Percentiles rank a stretch among this genome's conserved stretches.
These are phyloP conservation scores for Xylocampa areola DNA, from an alignment of 2,888 invertebrate genomes.

Conservation along the genomic window DNA sequence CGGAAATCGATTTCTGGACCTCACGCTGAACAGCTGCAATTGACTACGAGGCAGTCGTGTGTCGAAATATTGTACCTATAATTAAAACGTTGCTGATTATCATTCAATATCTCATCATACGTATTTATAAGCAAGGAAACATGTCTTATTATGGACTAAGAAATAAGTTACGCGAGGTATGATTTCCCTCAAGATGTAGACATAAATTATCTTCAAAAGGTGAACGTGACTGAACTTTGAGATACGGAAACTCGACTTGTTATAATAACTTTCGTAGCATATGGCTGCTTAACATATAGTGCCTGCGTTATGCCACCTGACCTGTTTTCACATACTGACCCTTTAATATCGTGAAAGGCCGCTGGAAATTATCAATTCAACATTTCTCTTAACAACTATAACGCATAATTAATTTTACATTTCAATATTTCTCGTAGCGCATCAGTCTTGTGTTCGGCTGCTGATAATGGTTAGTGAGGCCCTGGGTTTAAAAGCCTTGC, in stretches of 20 bases:
- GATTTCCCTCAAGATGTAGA: background rate
- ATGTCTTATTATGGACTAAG: conserved; percentile 10
- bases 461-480: too few species aligned
- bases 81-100: too few species aligned
- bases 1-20: too few species aligned
- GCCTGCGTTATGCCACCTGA: conserved; percentile 39
- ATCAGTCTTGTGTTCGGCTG: too few species aligned
- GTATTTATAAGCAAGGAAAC: background rate
- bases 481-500: too few species aligned
- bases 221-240: conserved; percentile 21
- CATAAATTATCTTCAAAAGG: background rate
- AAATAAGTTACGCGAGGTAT: conserved; percentile 11
- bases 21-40: too few species aligned
- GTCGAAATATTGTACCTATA: too few species aligned
- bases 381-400: conserved; percentile 31
- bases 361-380: conserved; percentile 40
- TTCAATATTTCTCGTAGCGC: too few species aligned
- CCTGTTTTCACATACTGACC: conserved; percentile 40
- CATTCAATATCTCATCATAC: too few species aligned
- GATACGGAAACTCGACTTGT: conserved; percentile 16
- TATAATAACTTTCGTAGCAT: conserved; percentile 25
- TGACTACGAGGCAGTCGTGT: too few species aligned
- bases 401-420: conserved; percentile 18
- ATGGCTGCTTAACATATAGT: conserved; percentile 19
- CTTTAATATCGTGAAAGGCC: conserved; percentile 40